Base-by-base conservation (phyloP, 2,113 vertebrate species). In the Catagonus wagneri region DNA sequence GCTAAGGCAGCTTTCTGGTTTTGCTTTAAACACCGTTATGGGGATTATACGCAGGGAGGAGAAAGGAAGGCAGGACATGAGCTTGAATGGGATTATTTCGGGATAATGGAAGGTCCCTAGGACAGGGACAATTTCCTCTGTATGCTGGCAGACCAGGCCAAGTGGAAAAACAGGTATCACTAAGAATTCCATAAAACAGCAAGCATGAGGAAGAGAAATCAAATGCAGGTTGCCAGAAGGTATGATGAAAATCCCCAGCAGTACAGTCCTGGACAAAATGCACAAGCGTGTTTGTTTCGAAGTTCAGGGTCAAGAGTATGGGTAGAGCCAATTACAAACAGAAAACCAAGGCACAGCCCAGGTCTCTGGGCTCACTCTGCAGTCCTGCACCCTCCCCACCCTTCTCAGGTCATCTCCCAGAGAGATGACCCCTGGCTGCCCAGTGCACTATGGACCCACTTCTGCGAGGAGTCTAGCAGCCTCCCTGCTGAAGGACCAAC, bases 151-250 rank as follows among this genome's bases (percentile, higher is more conserved):
- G 86, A 95, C 72, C 25, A 71, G 81, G 39, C 17, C 89, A 97
- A 56, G 23, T 6, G 44, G 56, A 95, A 97, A 97, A 97, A 90
- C 0, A 83, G 72, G 75, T 2, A 6, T 36, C 90, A 66, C 60
- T 89, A 86, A 95, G 78, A 95, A 92, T 92, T 75, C 60, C 69
- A 94, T 22, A 27, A 96, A 89, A 83, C 19, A 36, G 60, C 61
- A 98, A 95, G 88, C 96, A 69, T 1, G 20, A 88, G 84, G 94
- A 94, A 90, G 15, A 97, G 72, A 97, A 98, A 91, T 6, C n/a
- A 96, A 83, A 58, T 0, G 2, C 2, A 84, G 39, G 29, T 60
- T 97, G 71, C 96, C 89, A 98, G 83, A 81, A 96, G 66, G 39
- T 95, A 36, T 16, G 96, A 86, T 34, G 65, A 94, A 90, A 93